Base-by-base conservation (phyloP, 2,888 invertebrate species). In the Neoascia interrupta region DNA sequence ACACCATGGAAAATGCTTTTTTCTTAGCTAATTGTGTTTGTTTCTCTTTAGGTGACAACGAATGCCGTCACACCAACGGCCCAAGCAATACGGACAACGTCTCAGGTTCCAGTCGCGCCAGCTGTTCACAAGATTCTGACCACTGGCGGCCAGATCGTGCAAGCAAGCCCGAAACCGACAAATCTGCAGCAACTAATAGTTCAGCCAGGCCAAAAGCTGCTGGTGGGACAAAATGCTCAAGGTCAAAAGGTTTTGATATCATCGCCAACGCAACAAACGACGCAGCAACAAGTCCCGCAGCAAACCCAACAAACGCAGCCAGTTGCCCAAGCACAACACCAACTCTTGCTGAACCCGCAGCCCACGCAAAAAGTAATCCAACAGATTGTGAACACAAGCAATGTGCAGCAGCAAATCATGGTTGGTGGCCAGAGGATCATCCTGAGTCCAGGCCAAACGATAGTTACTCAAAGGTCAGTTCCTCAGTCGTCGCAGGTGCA, bases 231-330 rank as follows among this genome's bases (percentile, higher is more conserved):
- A 73, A 88, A 86, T 53, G 83, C 86, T 1, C 87, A 89, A 72
- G 88, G 88, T 1, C 89, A 89, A 81, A 89, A 89, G 80, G 86
- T 89, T n/a, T 82, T 89, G 8, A 87, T 89, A 76, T 86, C 87
- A 10, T 76, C 88, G 6, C 80, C 86, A 82, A 79, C 82, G 5
- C 79, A 75, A 36, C 74, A 76, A 41, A 82, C 81, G 43, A 47
- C 72, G 10, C 81, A 74, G 63, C 81, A 75, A 36, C 18, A 79
- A 15, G 39, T 76, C 11, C 31, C 74, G 10, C 49, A 73, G 53
- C 73, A 39, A 28, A 70, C 81, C 19, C 49, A 73, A 56, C 73
- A 39, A 28, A 70, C 81, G 19, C 80, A 81, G 53, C 51, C 51
- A 10, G 58, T 76, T 21, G 2, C 58, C 1, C 76, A 70, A 18